Conservation (phyloP, 2,888 invertebrate genomes). For the Pandemis heparana region DNA sequence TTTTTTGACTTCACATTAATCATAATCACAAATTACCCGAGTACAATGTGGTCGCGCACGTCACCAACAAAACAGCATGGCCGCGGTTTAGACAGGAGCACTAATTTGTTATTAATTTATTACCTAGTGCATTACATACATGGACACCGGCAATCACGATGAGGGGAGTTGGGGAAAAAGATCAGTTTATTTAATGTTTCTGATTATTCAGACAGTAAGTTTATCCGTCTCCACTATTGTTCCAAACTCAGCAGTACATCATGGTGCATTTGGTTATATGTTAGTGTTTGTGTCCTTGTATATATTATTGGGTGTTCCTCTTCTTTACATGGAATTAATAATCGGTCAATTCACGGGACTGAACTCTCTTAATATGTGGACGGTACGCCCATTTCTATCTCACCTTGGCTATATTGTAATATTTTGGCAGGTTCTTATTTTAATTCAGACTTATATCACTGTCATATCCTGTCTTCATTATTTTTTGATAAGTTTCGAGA, state of each 20-base stretch:
- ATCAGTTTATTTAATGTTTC: constrained; percentile 53
- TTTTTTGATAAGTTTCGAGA: constrained; percentile 73
- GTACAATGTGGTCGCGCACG: not conserved
- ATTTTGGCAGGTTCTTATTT: constrained; percentile 60
- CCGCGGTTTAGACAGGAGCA: not conserved
- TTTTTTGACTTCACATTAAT: not conserved
- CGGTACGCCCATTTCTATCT: constrained; percentile 63
- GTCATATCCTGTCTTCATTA: constrained; percentile 70
- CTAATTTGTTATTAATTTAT: not conserved
- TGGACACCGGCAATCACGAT: constrained; percentile 30
- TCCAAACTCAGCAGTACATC: constrained; percentile 55
- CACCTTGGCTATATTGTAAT: constrained; percentile 69
- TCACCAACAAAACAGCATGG: not conserved
- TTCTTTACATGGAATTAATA: constrained; percentile 74
- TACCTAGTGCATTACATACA: not conserved
- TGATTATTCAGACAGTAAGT: constrained; percentile 63
- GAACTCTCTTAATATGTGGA: constrained; percentile 73
- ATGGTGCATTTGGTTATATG: constrained; percentile 63
- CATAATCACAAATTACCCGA: not conserved
- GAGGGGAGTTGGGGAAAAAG: constrained; percentile 51
- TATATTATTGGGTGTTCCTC: constrained; percentile 67
- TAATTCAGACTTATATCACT: constrained; percentile 61
- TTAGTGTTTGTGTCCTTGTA: constrained; percentile 54
- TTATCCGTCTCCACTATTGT: constrained; percentile 55
- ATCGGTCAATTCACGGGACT: constrained; percentile 74